phyloP scores from a whole-genome alignment of 2,797 vertebrate genomes.

The Mastacembelus armatus region DNA sequence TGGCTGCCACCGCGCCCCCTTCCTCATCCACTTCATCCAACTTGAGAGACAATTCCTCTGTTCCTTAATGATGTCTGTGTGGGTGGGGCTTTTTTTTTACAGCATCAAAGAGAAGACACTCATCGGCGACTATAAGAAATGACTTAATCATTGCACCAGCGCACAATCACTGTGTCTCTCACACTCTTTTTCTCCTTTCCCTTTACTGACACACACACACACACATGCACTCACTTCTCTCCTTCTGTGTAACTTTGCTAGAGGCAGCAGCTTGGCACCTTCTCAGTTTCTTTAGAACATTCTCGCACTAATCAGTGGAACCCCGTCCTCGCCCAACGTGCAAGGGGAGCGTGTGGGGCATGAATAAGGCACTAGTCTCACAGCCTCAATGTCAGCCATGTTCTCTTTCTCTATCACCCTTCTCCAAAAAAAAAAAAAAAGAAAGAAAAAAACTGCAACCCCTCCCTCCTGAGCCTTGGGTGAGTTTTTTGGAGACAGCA shows the following conservation, averaged over 20 bases:
- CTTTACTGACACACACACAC: slow-evolving; percentile 38
- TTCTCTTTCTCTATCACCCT: slow-evolving; percentile 48
- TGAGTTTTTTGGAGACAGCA: slow-evolving; percentile 75
- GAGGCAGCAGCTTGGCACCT: slow-evolving; percentile 69
- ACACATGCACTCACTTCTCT: slow-evolving; percentile 50
- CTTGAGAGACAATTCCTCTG: slow-evolving; percentile 71
- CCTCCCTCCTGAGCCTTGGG: slow-evolving; percentile 52
- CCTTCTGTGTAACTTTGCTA: slow-evolving; percentile 69
- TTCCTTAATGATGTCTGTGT: slow-evolving; percentile 78
- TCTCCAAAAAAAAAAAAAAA: background rate
- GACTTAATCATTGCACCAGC: slow-evolving; percentile 76
- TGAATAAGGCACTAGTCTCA: slow-evolving; percentile 66
- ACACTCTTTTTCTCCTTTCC: slow-evolving; percentile 1
- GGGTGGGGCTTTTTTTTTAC: slow-evolving; percentile 60
- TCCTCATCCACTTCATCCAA: slow-evolving; percentile 54
- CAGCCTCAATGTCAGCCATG: slow-evolving; percentile 55
- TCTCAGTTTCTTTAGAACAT: slow-evolving; percentile 70
- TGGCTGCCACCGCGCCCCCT: background rate
- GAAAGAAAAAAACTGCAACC: slow-evolving; percentile 4
- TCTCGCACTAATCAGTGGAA: slow-evolving; percentile 75
- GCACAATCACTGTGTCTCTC: slow-evolving; percentile 42
- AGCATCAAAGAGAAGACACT: slow-evolving; percentile 74
- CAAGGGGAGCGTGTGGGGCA: slow-evolving; percentile 46
- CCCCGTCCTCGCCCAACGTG: slow-evolving; percentile 64
- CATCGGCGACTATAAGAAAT: slow-evolving; percentile 71